These are phyloP conservation scores for Neomicropteryx cornuta DNA, from an alignment of 1,140 invertebrate genomes.

Conservation along the genomic window DNA sequence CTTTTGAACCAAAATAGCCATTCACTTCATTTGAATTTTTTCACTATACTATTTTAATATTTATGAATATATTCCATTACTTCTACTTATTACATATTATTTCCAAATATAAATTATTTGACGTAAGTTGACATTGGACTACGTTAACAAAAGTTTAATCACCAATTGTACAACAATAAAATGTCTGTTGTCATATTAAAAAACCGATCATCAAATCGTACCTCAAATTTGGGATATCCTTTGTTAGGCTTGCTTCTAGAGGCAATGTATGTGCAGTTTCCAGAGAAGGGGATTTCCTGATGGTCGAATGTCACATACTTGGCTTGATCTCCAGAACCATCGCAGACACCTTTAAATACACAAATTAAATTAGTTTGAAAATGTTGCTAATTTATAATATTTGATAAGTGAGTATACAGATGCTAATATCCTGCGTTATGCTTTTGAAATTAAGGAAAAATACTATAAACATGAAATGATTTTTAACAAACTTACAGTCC, in stretches of 20 bases:
- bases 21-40: too few species aligned
- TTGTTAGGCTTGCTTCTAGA: conserved; percentile 46
- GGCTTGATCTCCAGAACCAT: conserved; percentile 56
- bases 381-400: background rate
- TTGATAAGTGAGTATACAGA: background rate
- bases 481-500: conserved; percentile 61
- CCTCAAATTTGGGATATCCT: conserved; percentile 52
- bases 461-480: too few species aligned
- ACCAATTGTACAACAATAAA: background rate
- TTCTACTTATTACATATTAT: too few species aligned
- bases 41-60: too few species aligned
- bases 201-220: conserved; percentile 15
- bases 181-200: background rate
- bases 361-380: conserved; percentile 4
- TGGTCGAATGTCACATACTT: conserved; percentile 62
- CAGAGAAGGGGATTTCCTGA: conserved; percentile 55
- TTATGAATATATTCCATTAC: too few species aligned
- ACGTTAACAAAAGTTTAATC: too few species aligned
- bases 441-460: too few species aligned
- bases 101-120: too few species aligned
- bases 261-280: conserved; percentile 70
- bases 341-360: conserved; percentile 44
- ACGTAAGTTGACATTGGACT: too few species aligned
- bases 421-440: too few species aligned
- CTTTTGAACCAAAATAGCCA: too few species aligned